These are phyloP conservation scores for Anguilla obscura DNA, from an alignment of 2,797 vertebrate species.

Conservation along the genomic window DNA sequence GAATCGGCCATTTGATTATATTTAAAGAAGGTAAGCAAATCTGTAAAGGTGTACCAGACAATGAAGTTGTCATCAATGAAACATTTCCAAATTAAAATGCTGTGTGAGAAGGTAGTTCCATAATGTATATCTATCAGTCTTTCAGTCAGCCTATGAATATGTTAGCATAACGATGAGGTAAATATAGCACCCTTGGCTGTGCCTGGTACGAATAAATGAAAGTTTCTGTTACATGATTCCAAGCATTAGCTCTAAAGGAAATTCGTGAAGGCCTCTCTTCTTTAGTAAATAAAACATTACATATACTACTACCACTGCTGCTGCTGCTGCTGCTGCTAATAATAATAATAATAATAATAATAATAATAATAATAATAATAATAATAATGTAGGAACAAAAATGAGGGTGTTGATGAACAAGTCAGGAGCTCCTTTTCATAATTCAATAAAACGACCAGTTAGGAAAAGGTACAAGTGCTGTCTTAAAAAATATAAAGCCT, in stretches of 20 bases:
- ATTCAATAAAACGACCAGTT: too few species aligned
- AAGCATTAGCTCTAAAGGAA: background rate
- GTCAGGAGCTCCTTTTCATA: too few species aligned
- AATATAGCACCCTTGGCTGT: background rate
- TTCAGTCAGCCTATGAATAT: slow-evolving; percentile 5
- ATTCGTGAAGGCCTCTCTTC: background rate
- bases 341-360: background rate
- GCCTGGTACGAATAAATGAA: background rate
- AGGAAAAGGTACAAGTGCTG: too few species aligned
- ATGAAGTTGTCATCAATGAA: background rate
- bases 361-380: too few species aligned
- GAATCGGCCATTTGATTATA: background rate
- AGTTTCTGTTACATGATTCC: background rate
- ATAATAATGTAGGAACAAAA: too few species aligned
- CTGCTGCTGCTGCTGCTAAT: background rate
- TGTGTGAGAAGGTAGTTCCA: background rate
- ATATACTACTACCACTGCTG: background rate
- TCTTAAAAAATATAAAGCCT: too few species aligned
- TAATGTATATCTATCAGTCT: background rate
- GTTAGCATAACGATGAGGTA: background rate
- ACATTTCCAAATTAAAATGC: background rate
- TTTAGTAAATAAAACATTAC: background rate
- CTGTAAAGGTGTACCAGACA: background rate
- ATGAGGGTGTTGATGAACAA: too few species aligned
- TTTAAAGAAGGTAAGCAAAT: background rate